Percentiles rank a stretch among this genome's conserved stretches.
phyloP scores from a whole-genome alignment of 2,888 invertebrate species.

The Leucophenga montana region DNA sequence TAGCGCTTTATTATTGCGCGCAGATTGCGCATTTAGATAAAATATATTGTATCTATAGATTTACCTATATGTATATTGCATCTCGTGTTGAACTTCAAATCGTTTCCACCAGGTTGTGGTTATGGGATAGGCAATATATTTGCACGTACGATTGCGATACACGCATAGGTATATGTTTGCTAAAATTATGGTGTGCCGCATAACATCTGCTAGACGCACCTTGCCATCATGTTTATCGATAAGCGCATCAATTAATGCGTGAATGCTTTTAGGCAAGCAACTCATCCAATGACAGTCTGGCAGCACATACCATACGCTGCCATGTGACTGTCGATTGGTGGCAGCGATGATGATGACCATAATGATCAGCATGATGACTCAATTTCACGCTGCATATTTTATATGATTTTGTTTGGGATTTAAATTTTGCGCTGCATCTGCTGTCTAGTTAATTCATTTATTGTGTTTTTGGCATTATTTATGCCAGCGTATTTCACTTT shows the following conservation, averaged over 20 bases:
- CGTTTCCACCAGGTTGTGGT: too few species aligned
- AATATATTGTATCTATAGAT: not conserved
- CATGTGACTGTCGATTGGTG: not conserved
- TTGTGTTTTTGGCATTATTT: not conserved
- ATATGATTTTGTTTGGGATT: not conserved
- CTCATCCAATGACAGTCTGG: not conserved
- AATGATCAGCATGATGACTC: too few species aligned
- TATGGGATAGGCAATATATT: too few species aligned
- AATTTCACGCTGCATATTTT: constrained; percentile 18
- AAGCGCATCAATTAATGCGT: constrained; percentile 21
- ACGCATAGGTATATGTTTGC: not conserved
- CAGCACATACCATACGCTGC: not conserved
- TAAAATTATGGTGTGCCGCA: constrained; percentile 15
- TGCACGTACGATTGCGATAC: not conserved
- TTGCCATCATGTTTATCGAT: constrained; percentile 21
- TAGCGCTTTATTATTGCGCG: not conserved
- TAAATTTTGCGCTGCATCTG: not conserved
- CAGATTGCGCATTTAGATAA: constrained; percentile 16
- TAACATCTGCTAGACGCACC: constrained; percentile 22
- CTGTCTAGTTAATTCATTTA: not conserved
- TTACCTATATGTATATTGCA: too few species aligned
- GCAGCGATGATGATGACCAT: not conserved
- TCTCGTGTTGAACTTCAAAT: too few species aligned
- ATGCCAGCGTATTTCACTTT: too few species aligned
- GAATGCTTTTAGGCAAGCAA: constrained; percentile 15